Evolutionary conservation across 2,888 invertebrate species (phyloP).

Genomic region (Archips xylosteana): DNA sequence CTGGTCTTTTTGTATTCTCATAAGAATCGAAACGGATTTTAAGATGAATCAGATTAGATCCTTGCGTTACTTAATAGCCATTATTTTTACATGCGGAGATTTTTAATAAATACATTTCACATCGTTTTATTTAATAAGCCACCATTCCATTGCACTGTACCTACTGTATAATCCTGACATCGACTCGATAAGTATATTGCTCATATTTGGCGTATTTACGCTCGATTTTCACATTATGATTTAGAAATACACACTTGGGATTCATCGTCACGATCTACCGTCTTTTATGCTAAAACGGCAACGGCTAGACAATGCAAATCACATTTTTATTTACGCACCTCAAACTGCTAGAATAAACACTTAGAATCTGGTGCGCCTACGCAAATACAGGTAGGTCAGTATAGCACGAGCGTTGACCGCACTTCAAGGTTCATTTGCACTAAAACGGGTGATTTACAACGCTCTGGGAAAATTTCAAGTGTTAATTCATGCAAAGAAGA

Average conservation of each 20-base stretch:
- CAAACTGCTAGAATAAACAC: conserved; percentile 4
- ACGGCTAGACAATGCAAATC: conserved; percentile 15
- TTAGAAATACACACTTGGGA: not conserved
- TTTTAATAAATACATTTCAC: too few species aligned
- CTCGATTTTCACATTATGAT: too few species aligned
- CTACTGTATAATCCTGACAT: too few species aligned
- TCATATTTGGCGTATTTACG: too few species aligned
- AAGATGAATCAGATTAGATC: not conserved
- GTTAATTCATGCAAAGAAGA: not conserved
- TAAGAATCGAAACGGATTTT: not conserved
- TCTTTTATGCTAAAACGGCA: not conserved
- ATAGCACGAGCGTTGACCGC: conserved; percentile 36
- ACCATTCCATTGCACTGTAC: too few species aligned
- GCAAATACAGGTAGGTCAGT: conserved; percentile 32
- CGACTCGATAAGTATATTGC: too few species aligned
- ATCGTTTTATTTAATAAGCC: too few species aligned
- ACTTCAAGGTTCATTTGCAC: conserved; percentile 32
- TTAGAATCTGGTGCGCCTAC: conserved; percentile 14
- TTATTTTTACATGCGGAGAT: too few species aligned
- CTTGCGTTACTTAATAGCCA: too few species aligned
- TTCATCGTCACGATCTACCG: not conserved
- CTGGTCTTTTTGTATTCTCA: not conserved
- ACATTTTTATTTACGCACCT: conserved; percentile 13
- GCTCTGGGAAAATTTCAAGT: conserved; percentile 11
- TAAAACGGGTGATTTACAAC: conserved; percentile 13